Evolutionary conservation across 1,140 invertebrate species (phyloP).

Genomic region (Vanessa atalanta): DNA sequence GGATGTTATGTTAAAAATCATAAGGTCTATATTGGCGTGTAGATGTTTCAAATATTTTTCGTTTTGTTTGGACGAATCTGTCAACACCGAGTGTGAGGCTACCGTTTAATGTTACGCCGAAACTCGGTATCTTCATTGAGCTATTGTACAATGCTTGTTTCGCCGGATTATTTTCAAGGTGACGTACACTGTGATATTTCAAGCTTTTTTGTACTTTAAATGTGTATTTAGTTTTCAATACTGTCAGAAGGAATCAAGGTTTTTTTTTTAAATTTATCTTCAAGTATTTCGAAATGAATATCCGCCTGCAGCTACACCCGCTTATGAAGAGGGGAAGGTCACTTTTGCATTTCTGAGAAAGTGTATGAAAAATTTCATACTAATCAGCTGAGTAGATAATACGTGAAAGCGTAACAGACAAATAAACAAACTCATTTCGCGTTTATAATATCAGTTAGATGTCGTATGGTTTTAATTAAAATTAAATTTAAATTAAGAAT

Average conservation of each 20-base stretch:
- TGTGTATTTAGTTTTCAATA: neutral
- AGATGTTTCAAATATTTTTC: constrained; percentile 11
- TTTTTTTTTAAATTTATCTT: neutral
- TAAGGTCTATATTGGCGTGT: constrained; percentile 11
- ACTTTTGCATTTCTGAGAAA: too few species aligned
- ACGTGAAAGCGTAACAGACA: too few species aligned
- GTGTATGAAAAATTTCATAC: too few species aligned
- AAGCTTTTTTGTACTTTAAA: constrained; percentile 4
- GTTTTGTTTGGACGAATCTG: constrained; percentile 36
- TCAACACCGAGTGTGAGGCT: constrained; percentile 14
- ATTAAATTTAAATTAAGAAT: too few species aligned
- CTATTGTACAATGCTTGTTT: constrained; percentile 21
- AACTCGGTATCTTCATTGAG: constrained; percentile 24
- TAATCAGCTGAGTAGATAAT: too few species aligned
- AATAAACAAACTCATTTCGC: too few species aligned
- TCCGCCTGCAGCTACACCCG: too few species aligned
- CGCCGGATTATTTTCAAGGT: constrained; percentile 13
- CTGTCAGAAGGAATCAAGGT: neutral
- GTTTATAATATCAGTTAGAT: too few species aligned
- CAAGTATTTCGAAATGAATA: too few species aligned
- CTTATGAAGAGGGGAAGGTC: too few species aligned
- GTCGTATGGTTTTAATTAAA: too few species aligned
- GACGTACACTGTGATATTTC: neutral
- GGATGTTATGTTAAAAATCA: neutral
- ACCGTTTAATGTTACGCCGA: constrained; percentile 32